phyloP scores from a whole-genome alignment of 2,888 invertebrate genomes.

The Gastrophysa polygoni region DNA sequence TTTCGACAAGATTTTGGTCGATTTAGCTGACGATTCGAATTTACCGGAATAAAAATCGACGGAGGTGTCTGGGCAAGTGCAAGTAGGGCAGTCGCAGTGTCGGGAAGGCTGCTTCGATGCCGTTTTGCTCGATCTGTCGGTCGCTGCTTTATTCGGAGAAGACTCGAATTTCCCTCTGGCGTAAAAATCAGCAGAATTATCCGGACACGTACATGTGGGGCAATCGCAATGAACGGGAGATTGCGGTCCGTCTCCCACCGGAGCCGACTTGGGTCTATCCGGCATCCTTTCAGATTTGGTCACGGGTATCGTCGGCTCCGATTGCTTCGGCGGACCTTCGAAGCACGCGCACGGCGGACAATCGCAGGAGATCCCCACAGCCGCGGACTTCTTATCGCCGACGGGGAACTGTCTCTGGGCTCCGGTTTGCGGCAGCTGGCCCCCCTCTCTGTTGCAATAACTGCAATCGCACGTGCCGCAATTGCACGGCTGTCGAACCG shows the following conservation, averaged over 20 bases:
- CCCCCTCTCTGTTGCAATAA: slow-evolving; percentile 32
- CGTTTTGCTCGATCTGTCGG: neutral
- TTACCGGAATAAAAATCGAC: too few species aligned
- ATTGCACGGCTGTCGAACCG: neutral
- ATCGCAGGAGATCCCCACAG: neutral
- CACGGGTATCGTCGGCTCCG: slow-evolving; percentile 5
- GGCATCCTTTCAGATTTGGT: neutral
- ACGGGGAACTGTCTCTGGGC: neutral
- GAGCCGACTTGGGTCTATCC: slow-evolving; percentile 16
- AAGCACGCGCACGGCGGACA: neutral
- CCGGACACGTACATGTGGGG: slow-evolving; percentile 34
- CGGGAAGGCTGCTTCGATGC: neutral
- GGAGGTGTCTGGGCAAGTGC: too few species aligned
- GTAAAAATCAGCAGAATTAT: neutral
- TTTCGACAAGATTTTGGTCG: too few species aligned
- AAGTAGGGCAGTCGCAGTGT: too few species aligned
- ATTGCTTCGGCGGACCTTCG: neutral
- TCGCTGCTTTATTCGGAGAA: neutral
- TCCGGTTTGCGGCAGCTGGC: neutral
- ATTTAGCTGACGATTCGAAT: too few species aligned
- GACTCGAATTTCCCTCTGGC: neutral
- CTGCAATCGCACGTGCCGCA: slow-evolving; percentile 19
- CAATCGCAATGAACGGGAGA: slow-evolving; percentile 32
- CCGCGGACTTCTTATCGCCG: neutral
- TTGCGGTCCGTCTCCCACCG: slow-evolving; percentile 1